These are phyloP conservation scores for Cyanoramphus novaezelandiae DNA, from an alignment of 2,113 vertebrate genomes.

Conservation along the genomic window DNA sequence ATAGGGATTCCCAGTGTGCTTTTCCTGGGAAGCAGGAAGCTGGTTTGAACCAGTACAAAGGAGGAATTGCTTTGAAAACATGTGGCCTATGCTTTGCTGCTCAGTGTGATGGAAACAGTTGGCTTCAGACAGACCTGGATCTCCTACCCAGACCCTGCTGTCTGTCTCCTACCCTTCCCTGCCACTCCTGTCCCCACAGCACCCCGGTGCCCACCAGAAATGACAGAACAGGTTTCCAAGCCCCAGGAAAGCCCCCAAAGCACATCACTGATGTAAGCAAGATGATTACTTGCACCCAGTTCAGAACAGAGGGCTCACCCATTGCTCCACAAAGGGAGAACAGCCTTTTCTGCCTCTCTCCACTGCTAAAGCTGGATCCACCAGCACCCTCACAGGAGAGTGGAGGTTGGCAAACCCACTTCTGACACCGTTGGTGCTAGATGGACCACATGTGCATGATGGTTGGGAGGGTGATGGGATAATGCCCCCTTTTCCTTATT, in stretches of 20 bases:
- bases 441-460: not conserved
- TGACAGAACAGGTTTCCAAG: not conserved
- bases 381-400: not conserved
- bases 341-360: not conserved
- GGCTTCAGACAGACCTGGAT: not conserved
- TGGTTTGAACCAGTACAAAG: not conserved
- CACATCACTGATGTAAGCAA: not conserved
- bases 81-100: not conserved
- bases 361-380: not conserved
- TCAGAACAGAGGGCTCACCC: not conserved
- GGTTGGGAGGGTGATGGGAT: not conserved
- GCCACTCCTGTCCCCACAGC: not conserved
- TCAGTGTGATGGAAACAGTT: not conserved
- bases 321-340: not conserved
- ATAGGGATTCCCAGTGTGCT: not conserved
- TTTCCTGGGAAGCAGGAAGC: not conserved
- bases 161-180: not conserved
- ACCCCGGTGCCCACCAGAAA: not conserved
- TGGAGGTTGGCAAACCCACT: not conserved
- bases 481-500: not conserved
- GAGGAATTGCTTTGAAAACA: not conserved
- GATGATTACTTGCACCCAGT: not conserved
- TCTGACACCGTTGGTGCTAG: not conserved
- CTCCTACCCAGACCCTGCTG: not conserved
- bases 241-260: not conserved